A percentile compares a stretch with the other conserved stretches of the same genome.
Conservation (phyloP, 1,140 invertebrate genomes). For the Brevipalpus yothersi region DNA sequence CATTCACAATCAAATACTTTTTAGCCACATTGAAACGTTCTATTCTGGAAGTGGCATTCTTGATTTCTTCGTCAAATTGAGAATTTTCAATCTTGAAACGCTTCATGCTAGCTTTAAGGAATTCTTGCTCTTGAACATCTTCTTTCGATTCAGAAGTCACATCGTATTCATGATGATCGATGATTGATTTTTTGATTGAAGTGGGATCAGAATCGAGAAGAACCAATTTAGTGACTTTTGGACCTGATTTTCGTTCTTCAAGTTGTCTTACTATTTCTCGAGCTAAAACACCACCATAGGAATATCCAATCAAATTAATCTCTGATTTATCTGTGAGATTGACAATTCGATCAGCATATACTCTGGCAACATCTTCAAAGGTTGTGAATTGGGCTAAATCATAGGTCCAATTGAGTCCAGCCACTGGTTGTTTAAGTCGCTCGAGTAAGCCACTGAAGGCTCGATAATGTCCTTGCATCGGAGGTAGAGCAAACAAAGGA, state of each 20-base stretch:
- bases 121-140: background rate
- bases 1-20: background rate
- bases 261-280: constrained; percentile 71
- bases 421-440: constrained; percentile 16
- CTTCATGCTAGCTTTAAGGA: background rate
- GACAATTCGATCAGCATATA: background rate
- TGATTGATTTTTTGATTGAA: constrained; percentile 53
- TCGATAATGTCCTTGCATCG: constrained; percentile 7
- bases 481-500: constrained; percentile 4
- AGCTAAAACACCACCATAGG: constrained; percentile 68
- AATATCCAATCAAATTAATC: constrained; percentile 55
- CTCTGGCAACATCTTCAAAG: background rate
- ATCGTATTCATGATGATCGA: no score
- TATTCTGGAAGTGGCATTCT: background rate
- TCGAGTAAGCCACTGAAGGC: constrained; percentile 37
- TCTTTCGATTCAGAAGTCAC: no score
- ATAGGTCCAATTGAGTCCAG: constrained; percentile 2
- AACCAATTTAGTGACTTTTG: constrained; percentile 47
- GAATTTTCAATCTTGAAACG: background rate
- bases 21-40: background rate
- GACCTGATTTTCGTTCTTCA: constrained; percentile 43
- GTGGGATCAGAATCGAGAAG: constrained; percentile 46
- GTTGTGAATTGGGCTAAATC: background rate
- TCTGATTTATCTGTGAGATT: constrained; percentile 24
- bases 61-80: background rate